Conservation (phyloP, 2,113 vertebrate genomes). For the Hypanus sabinus region DNA sequence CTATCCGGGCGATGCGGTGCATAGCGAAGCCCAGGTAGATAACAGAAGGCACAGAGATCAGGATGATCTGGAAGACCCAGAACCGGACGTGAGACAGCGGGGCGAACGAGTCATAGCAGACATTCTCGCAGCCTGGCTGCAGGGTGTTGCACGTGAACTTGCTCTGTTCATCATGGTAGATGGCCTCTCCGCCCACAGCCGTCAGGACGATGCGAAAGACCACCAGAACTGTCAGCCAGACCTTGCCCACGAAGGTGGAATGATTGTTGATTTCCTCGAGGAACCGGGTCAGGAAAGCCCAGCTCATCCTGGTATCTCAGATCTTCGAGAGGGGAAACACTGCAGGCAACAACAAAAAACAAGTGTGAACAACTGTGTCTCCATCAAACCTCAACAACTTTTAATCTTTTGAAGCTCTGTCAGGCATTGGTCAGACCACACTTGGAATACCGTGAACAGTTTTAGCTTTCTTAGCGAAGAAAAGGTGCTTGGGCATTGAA, state of each 20-base stretch:
- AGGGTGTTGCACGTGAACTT: slow-evolving; percentile 79
- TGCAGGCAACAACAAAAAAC: not conserved
- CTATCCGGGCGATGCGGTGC: slow-evolving; percentile 69
- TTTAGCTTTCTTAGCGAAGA: too few relatives aligned
- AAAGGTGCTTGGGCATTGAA: too few relatives aligned
- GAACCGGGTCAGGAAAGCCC: slow-evolving; percentile 78
- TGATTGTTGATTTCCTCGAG: slow-evolving; percentile 87
- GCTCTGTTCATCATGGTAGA: slow-evolving; percentile 85
- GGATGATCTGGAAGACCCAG: slow-evolving; percentile 83
- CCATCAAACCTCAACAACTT: too few relatives aligned
- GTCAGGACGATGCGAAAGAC: slow-evolving; percentile 83
- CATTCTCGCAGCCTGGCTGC: slow-evolving; percentile 80
- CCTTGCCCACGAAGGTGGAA: slow-evolving; percentile 81
- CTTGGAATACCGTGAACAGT: too few relatives aligned
- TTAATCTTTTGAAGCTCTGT: too few relatives aligned
- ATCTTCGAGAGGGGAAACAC: slow-evolving; percentile 40
- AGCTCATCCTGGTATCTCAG: slow-evolving; percentile 67
- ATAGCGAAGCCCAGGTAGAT: slow-evolving; percentile 81
- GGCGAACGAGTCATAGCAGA: slow-evolving; percentile 76
- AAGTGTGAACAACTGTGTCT: not conserved
- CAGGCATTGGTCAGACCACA: too few relatives aligned
- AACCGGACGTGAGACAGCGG: slow-evolving; percentile 76
- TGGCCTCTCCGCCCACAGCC: slow-evolving; percentile 73
- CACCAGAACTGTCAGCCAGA: slow-evolving; percentile 77
- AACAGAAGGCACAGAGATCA: slow-evolving; percentile 71